A percentile compares a stretch with the other conserved stretches of the same genome.
Conservation (phyloP, 2,888 invertebrate species). For the Eilema griseolum region DNA sequence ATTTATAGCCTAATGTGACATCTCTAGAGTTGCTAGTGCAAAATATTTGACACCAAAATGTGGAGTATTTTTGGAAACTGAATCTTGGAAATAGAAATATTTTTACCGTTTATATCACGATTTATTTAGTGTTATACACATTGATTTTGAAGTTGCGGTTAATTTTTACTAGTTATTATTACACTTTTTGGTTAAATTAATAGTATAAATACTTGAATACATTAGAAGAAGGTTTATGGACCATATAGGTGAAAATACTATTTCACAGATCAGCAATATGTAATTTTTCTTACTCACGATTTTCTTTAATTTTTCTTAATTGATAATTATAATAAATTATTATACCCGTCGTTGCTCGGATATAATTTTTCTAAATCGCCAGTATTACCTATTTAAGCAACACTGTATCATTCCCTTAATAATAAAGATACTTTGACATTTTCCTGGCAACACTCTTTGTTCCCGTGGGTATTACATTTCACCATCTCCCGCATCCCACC, state of each 20-base stretch:
- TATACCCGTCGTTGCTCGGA: not conserved
- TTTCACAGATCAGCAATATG: too few relatives aligned
- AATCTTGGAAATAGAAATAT: too few relatives aligned
- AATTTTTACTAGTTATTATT: too few relatives aligned
- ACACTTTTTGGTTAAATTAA: too few relatives aligned
- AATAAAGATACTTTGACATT: constrained; percentile 2
- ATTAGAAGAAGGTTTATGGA: too few relatives aligned
- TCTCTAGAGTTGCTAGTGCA: constrained; percentile 26
- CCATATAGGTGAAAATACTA: too few relatives aligned
- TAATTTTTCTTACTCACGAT: too few relatives aligned
- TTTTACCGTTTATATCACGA: too few relatives aligned
- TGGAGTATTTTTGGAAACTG: not conserved
- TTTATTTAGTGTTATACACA: too few relatives aligned
- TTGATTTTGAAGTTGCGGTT: too few relatives aligned
- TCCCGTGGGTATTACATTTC: constrained; percentile 31
- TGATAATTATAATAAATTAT: not conserved
- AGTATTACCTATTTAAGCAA: not conserved
- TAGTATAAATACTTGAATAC: too few relatives aligned
- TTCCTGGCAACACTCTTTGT: constrained; percentile 34
- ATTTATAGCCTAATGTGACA: constrained; percentile 41
- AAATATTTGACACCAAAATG: not conserved
- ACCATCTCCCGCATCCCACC: constrained; percentile 30
- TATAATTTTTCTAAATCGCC: not conserved
- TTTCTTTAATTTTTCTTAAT: too few relatives aligned
- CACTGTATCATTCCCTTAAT: not conserved